phyloP scores from a whole-genome alignment of 2,888 invertebrate species.

The Blomia tropicalis region DNA sequence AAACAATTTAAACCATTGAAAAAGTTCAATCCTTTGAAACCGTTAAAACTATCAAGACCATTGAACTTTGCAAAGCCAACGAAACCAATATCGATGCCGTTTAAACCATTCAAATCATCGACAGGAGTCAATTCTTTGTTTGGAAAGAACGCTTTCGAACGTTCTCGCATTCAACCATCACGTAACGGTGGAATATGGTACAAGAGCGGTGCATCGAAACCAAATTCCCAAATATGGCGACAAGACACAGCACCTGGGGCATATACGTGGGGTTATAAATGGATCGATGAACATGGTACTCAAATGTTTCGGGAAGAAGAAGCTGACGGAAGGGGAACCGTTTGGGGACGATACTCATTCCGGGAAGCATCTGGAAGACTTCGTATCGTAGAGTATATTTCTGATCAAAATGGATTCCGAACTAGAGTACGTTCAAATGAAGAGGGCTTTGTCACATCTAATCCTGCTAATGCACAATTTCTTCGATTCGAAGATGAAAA shows the following conservation, averaged over 20 bases:
- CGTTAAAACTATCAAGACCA: no score
- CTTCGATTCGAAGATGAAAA: not conserved
- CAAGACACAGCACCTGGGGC: constrained; percentile 13
- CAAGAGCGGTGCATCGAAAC: no score
- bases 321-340: constrained; percentile 3
- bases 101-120: no score
- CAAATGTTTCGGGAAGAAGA: constrained; percentile 13
- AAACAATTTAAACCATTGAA: no score
- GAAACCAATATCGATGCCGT: no score
- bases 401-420: constrained; percentile 24
- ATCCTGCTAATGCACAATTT: constrained; percentile 25
- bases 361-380: constrained; percentile 4
- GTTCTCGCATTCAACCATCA: no score
- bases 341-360: constrained; percentile 6
- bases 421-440: constrained; percentile 24
- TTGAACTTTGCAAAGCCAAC: no score
- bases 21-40: no score
- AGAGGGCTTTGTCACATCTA: constrained; percentile 23
- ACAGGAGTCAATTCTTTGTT: no score
- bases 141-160: no score
- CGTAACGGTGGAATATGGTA: no score
- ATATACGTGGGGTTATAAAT: constrained; percentile 4
- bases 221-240: no score
- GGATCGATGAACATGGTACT: constrained; percentile 7
- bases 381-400: constrained; percentile 25